Percentiles rank a stretch among this genome's conserved stretches.
These are phyloP conservation scores for Zaprionus camerounensis DNA, from an alignment of 1,140 invertebrate species.

Conservation along the genomic window DNA sequence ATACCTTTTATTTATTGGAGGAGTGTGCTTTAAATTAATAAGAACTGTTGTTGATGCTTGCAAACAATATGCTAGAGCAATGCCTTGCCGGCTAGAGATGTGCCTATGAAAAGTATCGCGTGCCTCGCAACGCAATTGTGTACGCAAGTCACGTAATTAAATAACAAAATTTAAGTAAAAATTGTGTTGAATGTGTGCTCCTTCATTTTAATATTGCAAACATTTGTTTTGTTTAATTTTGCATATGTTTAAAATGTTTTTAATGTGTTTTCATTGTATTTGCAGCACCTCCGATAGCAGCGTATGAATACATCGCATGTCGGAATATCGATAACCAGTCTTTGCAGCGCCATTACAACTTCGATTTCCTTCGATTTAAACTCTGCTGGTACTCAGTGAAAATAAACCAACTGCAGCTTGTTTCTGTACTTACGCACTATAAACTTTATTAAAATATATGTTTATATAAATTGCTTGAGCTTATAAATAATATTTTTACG, in stretches of 20 bases:
- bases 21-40: conserved; percentile 10
- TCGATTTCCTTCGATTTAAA: not conserved
- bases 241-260: not conserved
- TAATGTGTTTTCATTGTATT: not conserved
- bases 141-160: not conserved
- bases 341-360: not conserved
- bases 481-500: conserved; percentile 73
- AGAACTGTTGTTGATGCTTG: conserved; percentile 23
- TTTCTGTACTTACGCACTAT: conserved; percentile 61
- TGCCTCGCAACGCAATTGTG: not conserved
- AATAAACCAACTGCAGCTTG: not conserved
- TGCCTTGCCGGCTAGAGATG: conserved; percentile 44
- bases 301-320: not conserved
- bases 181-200: not conserved
- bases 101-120: conserved; percentile 26
- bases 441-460: conserved; percentile 81
- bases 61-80: conserved; percentile 31
- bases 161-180: not conserved
- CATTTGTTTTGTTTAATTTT: not conserved
- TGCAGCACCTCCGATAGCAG: not conserved
- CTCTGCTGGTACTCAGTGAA: not conserved
- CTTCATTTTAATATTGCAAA: not conserved
- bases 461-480: conserved; percentile 78
- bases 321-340: not conserved
- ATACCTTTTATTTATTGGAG: conserved; percentile 23